Base-by-base conservation (phyloP, 2,113 vertebrate species). In the Sceloporus tristichus region DNA sequence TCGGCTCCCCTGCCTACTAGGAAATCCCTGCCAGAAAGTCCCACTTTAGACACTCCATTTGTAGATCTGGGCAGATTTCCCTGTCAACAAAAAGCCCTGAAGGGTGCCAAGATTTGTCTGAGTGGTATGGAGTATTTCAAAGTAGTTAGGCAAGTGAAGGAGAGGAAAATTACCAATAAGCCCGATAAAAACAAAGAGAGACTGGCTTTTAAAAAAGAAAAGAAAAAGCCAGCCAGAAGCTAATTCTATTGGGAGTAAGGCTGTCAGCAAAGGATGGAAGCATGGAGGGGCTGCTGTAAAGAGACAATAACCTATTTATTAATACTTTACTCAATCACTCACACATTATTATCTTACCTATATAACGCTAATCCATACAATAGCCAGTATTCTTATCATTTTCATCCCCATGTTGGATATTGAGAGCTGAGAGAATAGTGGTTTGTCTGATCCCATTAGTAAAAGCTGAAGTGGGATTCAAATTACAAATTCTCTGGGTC, bases 1-100 rank as follows among this genome's bases (percentile, higher is more conserved):
- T 66, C 80, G 5, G 59, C 29, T 84, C 42, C 14, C 65, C 40
- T 40, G 16, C 48, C 14, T 82, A 29, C 85, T 56, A 88, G 80
- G n/a, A 83, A 84, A 56, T 27, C 14, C 34, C 21, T 83, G 81
- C n/a, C 81, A 84, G 74, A 84, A 88, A 78, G 48, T 56, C 42
- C 74, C 14, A 78, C 53, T 88, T 65, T 54, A 70, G 75, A 40
- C 19, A 53, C 70, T 68, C 74, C 25, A 38, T 38, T 54, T 84
- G 81, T 54, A 25, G 62, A 70, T 84, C 62, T 84, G 62, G n/a
- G 42, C n/a, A 84, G n/a, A 68, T 84, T 88, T 84, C 62, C 62
- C 34, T 82, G 59, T 56, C 65, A 74, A 54, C 87, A 84, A 56
- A 84, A 88, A 83, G 48, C 23, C 42, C n/a, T 77, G 66, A 80